Conservation (phyloP, 1,140 invertebrate genomes). For the Solenopsis invicta region DNA sequence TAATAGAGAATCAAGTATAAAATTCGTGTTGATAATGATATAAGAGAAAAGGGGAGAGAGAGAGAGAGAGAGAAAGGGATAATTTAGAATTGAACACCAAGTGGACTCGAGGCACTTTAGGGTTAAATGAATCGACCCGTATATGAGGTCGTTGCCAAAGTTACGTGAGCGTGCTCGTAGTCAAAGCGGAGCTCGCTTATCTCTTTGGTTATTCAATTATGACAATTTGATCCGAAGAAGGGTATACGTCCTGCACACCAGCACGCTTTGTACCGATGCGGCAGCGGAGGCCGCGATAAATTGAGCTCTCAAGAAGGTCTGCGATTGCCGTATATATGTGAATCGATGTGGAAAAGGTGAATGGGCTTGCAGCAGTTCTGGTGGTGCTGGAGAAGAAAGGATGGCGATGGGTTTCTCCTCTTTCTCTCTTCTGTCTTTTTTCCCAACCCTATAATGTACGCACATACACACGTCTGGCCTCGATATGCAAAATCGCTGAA, state of each 20-base stretch:
- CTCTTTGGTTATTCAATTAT: constrained; percentile 77
- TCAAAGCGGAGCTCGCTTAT: constrained; percentile 74
- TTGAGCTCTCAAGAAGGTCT: constrained; percentile 76
- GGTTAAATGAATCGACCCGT: constrained; percentile 76
- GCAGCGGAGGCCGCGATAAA: constrained; percentile 70
- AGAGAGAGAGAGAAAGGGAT: not conserved
- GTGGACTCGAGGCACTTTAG: constrained; percentile 74
- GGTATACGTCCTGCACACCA: constrained; percentile 54
- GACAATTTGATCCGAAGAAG: constrained; percentile 66
- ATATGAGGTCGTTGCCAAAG: constrained; percentile 63
- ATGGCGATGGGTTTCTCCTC: constrained; percentile 55
- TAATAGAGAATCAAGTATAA: no score
- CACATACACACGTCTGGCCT: constrained; percentile 62
- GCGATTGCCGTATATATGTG: constrained; percentile 70
- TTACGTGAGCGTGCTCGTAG: constrained; percentile 53
- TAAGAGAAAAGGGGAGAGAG: not conserved
- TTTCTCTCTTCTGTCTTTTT: constrained; percentile 22
- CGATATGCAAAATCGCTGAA: constrained; percentile 86
- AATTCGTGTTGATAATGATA: no score
- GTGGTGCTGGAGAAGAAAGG: constrained; percentile 55
- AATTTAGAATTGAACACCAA: constrained; percentile 61
- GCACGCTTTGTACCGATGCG: constrained; percentile 64
- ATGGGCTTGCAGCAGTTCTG: constrained; percentile 69
- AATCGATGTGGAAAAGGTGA: constrained; percentile 73
- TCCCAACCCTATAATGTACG: constrained; percentile 62